A percentile compares a stretch with the other conserved stretches of the same genome.
These are phyloP conservation scores for Bhutanitis thaidina DNA, from an alignment of 2,888 invertebrate species.

Conservation along the genomic window DNA sequence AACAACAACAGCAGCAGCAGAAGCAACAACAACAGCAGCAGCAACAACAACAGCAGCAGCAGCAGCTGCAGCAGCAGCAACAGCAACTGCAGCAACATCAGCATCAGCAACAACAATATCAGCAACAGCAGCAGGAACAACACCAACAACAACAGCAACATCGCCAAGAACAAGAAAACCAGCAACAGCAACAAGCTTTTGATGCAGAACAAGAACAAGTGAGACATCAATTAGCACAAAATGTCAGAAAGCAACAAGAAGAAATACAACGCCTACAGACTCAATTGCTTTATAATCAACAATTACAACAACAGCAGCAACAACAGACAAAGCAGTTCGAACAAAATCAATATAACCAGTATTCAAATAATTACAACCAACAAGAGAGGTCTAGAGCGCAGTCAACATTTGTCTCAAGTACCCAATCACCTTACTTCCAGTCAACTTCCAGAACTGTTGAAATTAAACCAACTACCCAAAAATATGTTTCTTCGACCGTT, in stretches of 20 bases:
- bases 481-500: slow-evolving; percentile 68
- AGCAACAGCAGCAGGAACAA: slow-evolving; percentile 50
- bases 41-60: slow-evolving; percentile 40
- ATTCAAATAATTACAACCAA: slow-evolving; percentile 40
- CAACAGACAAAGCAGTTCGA: slow-evolving; percentile 35
- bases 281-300: slow-evolving; percentile 58
- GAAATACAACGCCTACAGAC: slow-evolving; percentile 72
- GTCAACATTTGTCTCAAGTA: slow-evolving; percentile 48
- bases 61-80: slow-evolving; percentile 50
- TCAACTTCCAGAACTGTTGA: slow-evolving; percentile 68
- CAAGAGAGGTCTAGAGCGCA: slow-evolving; percentile 62
- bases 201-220: slow-evolving; percentile 66
- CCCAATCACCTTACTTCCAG: slow-evolving; percentile 60
- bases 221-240: slow-evolving; percentile 61
- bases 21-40: slow-evolving; percentile 38
- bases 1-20: slow-evolving; percentile 43
- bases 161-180: slow-evolving; percentile 38
- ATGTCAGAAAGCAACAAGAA: slow-evolving; percentile 75
- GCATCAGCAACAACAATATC: slow-evolving; percentile 51
- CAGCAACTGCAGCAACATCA: slow-evolving; percentile 53
- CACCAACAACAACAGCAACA: slow-evolving; percentile 41
- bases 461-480: slow-evolving; percentile 73
- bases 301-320: slow-evolving; percentile 47
- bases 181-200: slow-evolving; percentile 58
- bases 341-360: slow-evolving; percentile 36